Base-by-base conservation (phyloP, 2,797 vertebrate species). In the Halcyon chelicuti region DNA sequence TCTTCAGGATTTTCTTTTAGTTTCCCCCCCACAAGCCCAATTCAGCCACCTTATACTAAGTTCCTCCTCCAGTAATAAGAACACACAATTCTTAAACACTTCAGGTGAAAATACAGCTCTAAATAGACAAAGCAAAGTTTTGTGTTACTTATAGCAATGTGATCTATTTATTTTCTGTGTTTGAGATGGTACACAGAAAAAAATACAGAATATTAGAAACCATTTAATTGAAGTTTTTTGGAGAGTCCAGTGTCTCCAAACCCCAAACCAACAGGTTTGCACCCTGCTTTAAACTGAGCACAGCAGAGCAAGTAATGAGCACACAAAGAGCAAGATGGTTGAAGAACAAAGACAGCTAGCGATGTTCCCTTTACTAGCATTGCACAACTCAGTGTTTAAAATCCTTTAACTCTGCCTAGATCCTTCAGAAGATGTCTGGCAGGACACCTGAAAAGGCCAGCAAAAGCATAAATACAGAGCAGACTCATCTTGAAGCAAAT, bases 51-150 rank as follows among this genome's bases (percentile, higher is more conserved):
- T 74, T 46, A 44, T 77, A 72, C 20, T 31, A 16, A 54, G 44
- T 77, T 46, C 12, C 12, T 61, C 40, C 18, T 55, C 29, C 1
- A 1, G 26, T 31, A 33, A 19, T 28, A 83, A 54, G 14, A 33
- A n/a, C 0, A 2, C 22, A 40, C 5, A 47, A 4, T 49, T 31
- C 26, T 65, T 77, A 42, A n/a, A 61, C 18, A 28, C 0, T 25
- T 7, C 14, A 77, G 7, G 19, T 47, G 79, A 77, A 66, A 81
- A 55, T 21, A 70, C 5, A 78, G 12, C n/a, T 66, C 23, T 40
- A 74, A 73, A 86, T 0, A 86, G 20, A 42, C 49, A 72, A 86
- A 74, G 51, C 2, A 20, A 61, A 88, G 7, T 26, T 14, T 78
- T 25, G 12, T 65, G 14, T 58, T 74, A 51, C 42, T 70, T 68